Percentiles rank a stretch among this genome's conserved stretches.
Conservation (phyloP, 2,113 vertebrate species). For the Zingel zingel region DNA sequence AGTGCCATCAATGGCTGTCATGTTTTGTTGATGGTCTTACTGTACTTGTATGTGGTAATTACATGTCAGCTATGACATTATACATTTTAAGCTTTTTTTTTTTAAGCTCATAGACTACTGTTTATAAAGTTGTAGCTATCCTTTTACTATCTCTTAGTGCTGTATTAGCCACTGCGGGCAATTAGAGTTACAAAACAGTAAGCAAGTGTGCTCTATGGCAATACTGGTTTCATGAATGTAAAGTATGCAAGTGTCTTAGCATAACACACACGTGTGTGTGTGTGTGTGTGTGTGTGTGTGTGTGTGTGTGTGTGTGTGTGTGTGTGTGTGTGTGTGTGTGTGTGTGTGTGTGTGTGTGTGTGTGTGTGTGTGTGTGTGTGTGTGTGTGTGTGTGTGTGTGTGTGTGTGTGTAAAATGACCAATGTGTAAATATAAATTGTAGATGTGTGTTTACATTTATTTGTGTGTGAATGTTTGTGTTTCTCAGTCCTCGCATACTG, state of each 20-base stretch:
- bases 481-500: background rate
- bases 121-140: background rate
- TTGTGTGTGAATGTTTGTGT: background rate
- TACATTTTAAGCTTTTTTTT: too few relatives aligned
- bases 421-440: background rate
- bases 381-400: background rate
- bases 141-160: background rate
- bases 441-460: background rate
- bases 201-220: too few relatives aligned
- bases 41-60: background rate
- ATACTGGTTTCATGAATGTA: background rate
- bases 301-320: background rate
- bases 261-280: slow-evolving; percentile 7
- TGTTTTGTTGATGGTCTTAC: background rate
- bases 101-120: too few relatives aligned
- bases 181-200: too few relatives aligned
- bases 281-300: too few relatives aligned
- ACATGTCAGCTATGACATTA: background rate
- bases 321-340: background rate
- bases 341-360: background rate
- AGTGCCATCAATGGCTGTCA: background rate
- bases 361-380: background rate
- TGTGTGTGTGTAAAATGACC: slow-evolving; percentile 1
- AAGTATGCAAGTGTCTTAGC: slow-evolving; percentile 32
- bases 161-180: too few relatives aligned